Percentiles rank a stretch among this genome's conserved stretches.
These are phyloP conservation scores for Aythya baeri DNA, from an alignment of 2,113 vertebrate species.

Conservation along the genomic window DNA sequence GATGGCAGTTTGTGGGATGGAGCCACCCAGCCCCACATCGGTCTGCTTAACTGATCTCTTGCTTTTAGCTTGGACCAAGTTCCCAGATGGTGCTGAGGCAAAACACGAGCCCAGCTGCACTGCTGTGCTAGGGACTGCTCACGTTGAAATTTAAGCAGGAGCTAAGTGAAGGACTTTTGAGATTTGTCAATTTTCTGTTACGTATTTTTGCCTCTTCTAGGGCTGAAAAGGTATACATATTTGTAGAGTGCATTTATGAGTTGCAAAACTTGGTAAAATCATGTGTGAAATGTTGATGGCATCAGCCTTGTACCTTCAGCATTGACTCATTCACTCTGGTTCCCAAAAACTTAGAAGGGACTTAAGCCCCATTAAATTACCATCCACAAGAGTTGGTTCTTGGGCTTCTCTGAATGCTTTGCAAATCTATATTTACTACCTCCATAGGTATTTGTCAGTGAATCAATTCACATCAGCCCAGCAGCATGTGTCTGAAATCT, in stretches of 20 bases:
- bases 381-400: not conserved
- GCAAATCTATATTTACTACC: not conserved
- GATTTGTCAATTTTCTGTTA: not conserved
- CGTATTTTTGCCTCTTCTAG: not conserved
- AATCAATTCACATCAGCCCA: not conserved
- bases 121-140: not conserved
- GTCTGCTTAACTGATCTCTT: not conserved
- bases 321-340: not conserved
- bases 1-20: not conserved
- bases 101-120: not conserved
- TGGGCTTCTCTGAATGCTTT: not conserved
- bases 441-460: not conserved
- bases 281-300: not conserved
- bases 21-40: fast-evolving
- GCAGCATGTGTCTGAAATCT: not conserved
- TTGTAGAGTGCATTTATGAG: not conserved
- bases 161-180: not conserved
- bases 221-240: not conserved
- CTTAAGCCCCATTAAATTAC: not conserved
- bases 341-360: not conserved
- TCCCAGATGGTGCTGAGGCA: fast-evolving
- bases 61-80: not conserved
- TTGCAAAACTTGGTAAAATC: not conserved
- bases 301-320: not conserved
- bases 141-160: not conserved